Evolutionary conservation across 2,888 invertebrate species (phyloP).

Genomic region (Andrena haemorrhoa): DNA sequence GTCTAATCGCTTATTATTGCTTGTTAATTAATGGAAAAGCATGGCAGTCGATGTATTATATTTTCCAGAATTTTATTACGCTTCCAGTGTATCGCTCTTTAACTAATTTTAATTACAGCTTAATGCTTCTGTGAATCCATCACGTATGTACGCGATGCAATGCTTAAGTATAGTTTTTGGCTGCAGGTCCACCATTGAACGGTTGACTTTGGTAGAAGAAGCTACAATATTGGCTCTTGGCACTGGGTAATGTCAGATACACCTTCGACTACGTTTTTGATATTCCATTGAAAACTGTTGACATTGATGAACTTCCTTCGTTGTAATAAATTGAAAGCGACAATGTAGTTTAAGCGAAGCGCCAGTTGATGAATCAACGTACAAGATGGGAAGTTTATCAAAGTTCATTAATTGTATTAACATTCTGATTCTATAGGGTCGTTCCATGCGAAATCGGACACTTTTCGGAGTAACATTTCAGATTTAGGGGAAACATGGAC

Average conservation of each 20-base stretch:
- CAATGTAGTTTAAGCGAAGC: too few species aligned
- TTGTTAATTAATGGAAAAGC: not conserved
- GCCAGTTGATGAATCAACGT: not conserved
- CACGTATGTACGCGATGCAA: slow-evolving; percentile 6
- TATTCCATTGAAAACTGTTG: not conserved
- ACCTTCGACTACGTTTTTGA: slow-evolving; percentile 6
- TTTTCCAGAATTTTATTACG: slow-evolving; percentile 2
- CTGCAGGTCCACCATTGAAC: slow-evolving; percentile 80
- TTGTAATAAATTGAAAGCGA: not conserved
- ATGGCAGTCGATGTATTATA: not conserved
- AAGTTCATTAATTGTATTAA: not conserved
- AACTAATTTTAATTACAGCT: slow-evolving; percentile 12
- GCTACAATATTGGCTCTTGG: slow-evolving; percentile 83
- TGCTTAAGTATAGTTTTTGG: slow-evolving; percentile 51
- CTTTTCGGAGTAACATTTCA: too few species aligned
- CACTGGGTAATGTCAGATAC: slow-evolving; percentile 80
- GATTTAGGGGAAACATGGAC: too few species aligned
- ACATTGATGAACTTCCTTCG: not conserved
- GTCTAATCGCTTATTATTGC: not conserved
- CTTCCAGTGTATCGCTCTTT: not conserved
- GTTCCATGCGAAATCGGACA: too few species aligned
- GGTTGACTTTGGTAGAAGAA: slow-evolving; percentile 83
- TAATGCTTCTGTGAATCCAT: not conserved
- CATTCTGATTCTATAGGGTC: not conserved
- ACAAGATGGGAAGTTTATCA: not conserved